Evolutionary conservation across 2,113 vertebrate species (phyloP).

Genomic region (Notechis scutatus): DNA sequence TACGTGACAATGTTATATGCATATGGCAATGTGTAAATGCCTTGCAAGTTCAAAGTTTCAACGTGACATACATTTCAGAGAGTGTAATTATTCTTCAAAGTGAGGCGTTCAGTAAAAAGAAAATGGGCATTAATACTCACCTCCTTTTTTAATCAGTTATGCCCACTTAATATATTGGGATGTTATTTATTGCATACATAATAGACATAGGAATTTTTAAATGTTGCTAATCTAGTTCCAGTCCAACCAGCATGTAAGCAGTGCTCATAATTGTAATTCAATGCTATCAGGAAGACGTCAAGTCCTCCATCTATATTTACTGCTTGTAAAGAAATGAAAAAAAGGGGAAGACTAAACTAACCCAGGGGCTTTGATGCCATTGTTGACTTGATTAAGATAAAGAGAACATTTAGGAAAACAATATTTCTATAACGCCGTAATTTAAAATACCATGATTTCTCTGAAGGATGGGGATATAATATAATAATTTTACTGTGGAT

Average conservation of each 20-base stretch:
- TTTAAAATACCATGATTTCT: not conserved
- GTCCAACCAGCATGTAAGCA: not conserved
- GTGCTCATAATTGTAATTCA: not conserved
- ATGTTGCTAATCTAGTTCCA: not conserved
- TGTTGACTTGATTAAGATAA: no score
- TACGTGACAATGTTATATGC: not conserved
- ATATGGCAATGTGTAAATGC: not conserved
- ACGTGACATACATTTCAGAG: not conserved
- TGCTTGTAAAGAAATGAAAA: not conserved
- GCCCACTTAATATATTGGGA: not conserved
- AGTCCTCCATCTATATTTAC: not conserved
- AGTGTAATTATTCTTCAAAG: not conserved
- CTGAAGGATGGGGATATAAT: not conserved
- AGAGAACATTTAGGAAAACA: not conserved
- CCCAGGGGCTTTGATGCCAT: not conserved
- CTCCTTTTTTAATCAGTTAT: not conserved
- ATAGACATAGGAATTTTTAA: not conserved
- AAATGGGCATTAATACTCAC: not conserved
- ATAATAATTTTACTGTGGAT: not conserved
- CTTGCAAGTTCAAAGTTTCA: not conserved
- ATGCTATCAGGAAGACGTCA: not conserved
- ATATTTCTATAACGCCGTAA: not conserved
- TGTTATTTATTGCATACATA: not conserved
- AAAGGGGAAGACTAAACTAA: not conserved
- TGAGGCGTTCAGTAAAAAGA: not conserved